Conservation (phyloP, 2,113 vertebrate species). For the Perca fluviatilis region DNA sequence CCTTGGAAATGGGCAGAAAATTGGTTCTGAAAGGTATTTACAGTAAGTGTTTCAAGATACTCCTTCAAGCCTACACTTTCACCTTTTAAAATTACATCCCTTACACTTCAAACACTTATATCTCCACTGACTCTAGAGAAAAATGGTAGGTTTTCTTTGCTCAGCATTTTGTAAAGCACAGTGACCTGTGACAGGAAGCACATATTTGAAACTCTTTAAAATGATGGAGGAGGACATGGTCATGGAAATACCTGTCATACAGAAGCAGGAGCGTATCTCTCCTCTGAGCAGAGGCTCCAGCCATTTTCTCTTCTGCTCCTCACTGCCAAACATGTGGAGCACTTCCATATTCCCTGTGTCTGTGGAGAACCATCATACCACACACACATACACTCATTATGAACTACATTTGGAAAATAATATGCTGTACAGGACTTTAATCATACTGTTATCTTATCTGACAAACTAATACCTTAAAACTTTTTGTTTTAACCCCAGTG, state of each 20-base stretch:
- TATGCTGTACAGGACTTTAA: neutral
- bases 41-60: neutral
- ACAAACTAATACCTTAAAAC: neutral
- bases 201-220: neutral
- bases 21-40: neutral
- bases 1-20: neutral
- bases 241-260: slow-evolving; percentile 92
- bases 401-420: neutral
- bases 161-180: neutral
- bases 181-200: no score
- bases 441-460: neutral
- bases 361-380: slow-evolving; percentile 61
- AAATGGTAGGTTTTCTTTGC: neutral
- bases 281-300: slow-evolving; percentile 92
- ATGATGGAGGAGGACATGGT: neutral
- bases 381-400: neutral
- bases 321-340: slow-evolving; percentile 92
- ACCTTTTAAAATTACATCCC: neutral
- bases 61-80: neutral
- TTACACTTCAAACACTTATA: neutral
- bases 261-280: slow-evolving; percentile 93
- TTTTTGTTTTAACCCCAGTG: neutral
- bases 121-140: neutral
- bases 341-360: slow-evolving; percentile 98
- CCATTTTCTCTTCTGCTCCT: slow-evolving; percentile 92